Conservation (phyloP, 2,113 vertebrate genomes). For the Sciurus niger region DNA sequence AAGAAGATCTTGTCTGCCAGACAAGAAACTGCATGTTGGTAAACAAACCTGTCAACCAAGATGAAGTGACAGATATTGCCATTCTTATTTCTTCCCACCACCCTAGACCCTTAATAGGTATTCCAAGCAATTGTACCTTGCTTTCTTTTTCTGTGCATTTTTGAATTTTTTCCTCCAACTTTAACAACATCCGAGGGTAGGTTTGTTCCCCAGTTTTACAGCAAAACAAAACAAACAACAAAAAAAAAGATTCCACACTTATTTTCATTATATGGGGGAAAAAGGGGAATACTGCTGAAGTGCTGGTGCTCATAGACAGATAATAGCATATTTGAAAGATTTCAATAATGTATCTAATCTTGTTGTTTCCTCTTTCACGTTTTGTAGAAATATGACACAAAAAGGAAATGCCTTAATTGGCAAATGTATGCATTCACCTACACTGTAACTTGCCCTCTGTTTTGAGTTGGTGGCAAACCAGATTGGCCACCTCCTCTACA, state of each 20-base stretch:
- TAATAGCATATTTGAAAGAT: constrained; percentile 16
- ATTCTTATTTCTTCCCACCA: background rate
- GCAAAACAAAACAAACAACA: background rate
- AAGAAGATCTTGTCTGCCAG: constrained; percentile 36
- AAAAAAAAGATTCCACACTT: background rate
- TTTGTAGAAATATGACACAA: constrained; percentile 17
- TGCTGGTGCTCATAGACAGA: constrained; percentile 15
- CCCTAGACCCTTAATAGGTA: background rate
- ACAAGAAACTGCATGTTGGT: constrained; percentile 51
- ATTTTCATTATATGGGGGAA: background rate
- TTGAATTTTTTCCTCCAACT: background rate
- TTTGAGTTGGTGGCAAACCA: background rate
- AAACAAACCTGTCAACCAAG: constrained; percentile 68
- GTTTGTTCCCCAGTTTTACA: background rate
- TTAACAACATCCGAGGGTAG: background rate
- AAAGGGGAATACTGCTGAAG: background rate
- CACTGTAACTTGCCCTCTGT: background rate
- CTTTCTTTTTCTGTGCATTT: background rate
- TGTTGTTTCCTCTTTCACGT: background rate
- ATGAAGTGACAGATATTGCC: background rate
- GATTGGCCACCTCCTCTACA: background rate
- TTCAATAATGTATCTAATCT: background rate
- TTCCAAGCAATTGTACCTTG: background rate
- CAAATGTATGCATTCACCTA: background rate
- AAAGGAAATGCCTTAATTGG: background rate